Conservation (phyloP, 2,797 vertebrate species). For the Peromyscus eremicus region DNA sequence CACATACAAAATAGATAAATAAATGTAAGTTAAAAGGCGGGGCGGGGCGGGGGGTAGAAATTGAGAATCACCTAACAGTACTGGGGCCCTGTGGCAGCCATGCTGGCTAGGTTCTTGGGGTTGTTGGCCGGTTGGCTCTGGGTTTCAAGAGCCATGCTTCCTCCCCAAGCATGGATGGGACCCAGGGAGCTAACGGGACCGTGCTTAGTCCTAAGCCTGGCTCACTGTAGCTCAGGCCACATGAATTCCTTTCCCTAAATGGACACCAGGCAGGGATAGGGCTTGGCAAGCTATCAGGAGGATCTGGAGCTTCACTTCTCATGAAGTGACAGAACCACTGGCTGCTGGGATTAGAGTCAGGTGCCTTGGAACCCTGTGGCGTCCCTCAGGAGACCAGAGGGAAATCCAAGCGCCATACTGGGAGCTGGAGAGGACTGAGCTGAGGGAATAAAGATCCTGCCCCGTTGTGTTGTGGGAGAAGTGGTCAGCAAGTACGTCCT, state of each 20-base stretch:
- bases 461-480: neutral
- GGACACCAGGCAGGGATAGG: slow-evolving; percentile 56
- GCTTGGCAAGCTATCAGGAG: slow-evolving; percentile 65
- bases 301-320: neutral
- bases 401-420: neutral
- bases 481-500: neutral
- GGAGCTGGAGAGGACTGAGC: neutral
- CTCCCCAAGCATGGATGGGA: neutral
- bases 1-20: neutral
- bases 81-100: neutral
- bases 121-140: neutral
- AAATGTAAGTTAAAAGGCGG: neutral
- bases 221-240: neutral
- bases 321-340: neutral
- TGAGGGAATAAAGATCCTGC: neutral
- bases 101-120: neutral
- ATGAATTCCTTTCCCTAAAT: slow-evolving; percentile 78
- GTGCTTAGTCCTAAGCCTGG: neutral
- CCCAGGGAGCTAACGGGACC: neutral
- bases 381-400: neutral
- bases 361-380: slow-evolving; percentile 11
- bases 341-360: slow-evolving; percentile 1
- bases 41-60: neutral
- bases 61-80: neutral
- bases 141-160: slow-evolving; percentile 10